phyloP scores from a whole-genome alignment of 35 echinoderm and acorn worm species.

The Acanthaster planci region DNA sequence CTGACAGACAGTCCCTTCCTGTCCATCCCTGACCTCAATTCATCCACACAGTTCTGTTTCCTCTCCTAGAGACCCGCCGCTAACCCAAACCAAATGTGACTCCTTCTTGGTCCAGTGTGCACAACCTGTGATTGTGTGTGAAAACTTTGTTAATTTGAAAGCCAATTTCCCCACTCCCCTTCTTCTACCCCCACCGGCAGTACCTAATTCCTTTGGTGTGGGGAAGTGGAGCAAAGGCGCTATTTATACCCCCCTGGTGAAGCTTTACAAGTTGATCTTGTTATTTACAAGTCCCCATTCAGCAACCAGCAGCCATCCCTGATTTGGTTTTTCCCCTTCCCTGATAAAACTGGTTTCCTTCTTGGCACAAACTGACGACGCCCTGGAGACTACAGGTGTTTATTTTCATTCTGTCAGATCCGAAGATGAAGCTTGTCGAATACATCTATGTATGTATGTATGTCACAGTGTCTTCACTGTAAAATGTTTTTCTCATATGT shows the following conservation, averaged over 20 bases:
- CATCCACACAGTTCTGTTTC: no score
- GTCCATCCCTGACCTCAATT: no score
- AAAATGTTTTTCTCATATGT: no score
- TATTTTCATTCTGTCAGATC: constrained; percentile 6
- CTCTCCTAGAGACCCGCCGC: not conserved
- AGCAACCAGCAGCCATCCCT: constrained; percentile 13
- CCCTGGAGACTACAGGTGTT: not conserved
- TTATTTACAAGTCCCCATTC: not conserved
- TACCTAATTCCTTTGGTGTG: constrained; percentile 22
- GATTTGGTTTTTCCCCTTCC: constrained; percentile 17
- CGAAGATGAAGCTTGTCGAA: not conserved
- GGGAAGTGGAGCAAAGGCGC: not conserved
- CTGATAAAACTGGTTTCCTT: not conserved
- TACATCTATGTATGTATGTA: no score
- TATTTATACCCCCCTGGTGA: constrained; percentile 12
- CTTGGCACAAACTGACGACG: not conserved
- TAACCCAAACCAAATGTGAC: constrained; percentile 20
- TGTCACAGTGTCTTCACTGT: no score
- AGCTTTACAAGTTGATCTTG: constrained; percentile 4
- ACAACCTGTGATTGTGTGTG: not conserved
- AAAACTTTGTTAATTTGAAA: constrained; percentile 9
- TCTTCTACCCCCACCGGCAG: not conserved
- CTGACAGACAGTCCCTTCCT: no score
- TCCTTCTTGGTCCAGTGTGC: not conserved
- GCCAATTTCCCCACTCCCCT: constrained; percentile 9